Percentiles rank a stretch among this genome's conserved stretches.
Conservation (phyloP, 2,888 invertebrate genomes). For the Troides aeacus region DNA sequence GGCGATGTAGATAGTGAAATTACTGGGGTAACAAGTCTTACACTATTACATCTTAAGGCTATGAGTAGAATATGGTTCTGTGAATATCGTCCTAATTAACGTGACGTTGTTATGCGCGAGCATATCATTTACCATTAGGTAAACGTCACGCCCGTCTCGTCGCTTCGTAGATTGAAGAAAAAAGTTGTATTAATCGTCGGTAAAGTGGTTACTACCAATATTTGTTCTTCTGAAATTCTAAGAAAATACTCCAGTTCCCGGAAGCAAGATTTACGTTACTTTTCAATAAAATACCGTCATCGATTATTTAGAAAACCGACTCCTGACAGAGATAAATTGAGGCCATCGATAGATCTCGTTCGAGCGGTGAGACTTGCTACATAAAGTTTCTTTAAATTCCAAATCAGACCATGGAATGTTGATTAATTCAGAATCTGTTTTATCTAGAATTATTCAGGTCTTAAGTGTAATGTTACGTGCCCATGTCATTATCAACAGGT, state of each 20-base stretch:
- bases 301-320: constrained; percentile 20
- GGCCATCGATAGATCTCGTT: constrained; percentile 17
- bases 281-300: constrained; percentile 24
- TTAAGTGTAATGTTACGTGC: background rate
- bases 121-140: no score
- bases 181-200: background rate
- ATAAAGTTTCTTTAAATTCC: constrained; percentile 2
- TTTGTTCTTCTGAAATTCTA: constrained; percentile 1
- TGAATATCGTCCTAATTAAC: no score
- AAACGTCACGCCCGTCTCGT: no score
- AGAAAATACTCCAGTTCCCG: constrained; percentile 1
- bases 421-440: background rate
- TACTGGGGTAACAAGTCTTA: no score
- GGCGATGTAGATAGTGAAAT: no score
- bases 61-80: no score
- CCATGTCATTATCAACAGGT: background rate
- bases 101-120: no score
- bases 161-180: no score
- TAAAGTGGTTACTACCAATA: background rate
- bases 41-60: no score
- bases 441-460: background rate
- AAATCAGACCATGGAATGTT: constrained; percentile 3
- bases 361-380: constrained; percentile 3
- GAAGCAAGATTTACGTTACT: constrained; percentile 20
- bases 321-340: constrained; percentile 21